A percentile compares a stretch with the other conserved stretches of the same genome.
Conservation (phyloP, 2,797 vertebrate genomes). For the Anomalospiza imberbis region DNA sequence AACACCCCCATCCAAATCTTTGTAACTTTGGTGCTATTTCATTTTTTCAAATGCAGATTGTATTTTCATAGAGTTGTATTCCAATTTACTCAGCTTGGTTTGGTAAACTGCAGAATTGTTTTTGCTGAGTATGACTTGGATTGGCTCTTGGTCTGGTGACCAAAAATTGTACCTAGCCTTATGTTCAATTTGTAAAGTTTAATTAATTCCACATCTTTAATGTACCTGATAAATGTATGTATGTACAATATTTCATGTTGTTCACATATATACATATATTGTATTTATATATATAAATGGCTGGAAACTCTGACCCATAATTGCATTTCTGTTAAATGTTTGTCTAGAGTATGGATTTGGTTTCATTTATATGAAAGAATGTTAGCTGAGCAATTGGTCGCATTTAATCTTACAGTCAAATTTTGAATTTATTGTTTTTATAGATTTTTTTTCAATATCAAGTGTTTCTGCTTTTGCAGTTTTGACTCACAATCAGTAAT, state of each 20-base stretch:
- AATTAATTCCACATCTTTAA: conserved; percentile 28
- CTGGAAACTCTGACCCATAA: conserved; percentile 74
- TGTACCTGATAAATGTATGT: conserved; percentile 62
- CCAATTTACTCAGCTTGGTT: conserved; percentile 61
- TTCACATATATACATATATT: conserved; percentile 62
- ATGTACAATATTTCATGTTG: conserved; percentile 72
- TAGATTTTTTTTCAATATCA: not conserved
- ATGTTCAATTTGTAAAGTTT: conserved; percentile 48
- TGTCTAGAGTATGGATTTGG: conserved; percentile 77
- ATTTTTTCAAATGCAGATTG: conserved; percentile 76
- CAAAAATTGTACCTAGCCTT: conserved; percentile 50
- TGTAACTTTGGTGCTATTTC: not conserved
- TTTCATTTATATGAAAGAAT: conserved; percentile 73
- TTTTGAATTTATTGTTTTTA: conserved; percentile 36
- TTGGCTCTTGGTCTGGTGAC: conserved; percentile 54
- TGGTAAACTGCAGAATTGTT: conserved; percentile 48
- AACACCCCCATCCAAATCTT: not conserved
- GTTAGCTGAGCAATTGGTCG: conserved; percentile 60
- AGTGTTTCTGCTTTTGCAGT: conserved; percentile 55
- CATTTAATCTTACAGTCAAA: conserved; percentile 55
- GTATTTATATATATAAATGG: conserved; percentile 57
- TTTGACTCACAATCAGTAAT: conserved; percentile 38
- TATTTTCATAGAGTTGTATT: conserved; percentile 48
- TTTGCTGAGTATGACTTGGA: conserved; percentile 56
- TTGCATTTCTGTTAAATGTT: conserved; percentile 78